phyloP scores from a whole-genome alignment of 2,113 vertebrate genomes.

The Chionis minor region DNA sequence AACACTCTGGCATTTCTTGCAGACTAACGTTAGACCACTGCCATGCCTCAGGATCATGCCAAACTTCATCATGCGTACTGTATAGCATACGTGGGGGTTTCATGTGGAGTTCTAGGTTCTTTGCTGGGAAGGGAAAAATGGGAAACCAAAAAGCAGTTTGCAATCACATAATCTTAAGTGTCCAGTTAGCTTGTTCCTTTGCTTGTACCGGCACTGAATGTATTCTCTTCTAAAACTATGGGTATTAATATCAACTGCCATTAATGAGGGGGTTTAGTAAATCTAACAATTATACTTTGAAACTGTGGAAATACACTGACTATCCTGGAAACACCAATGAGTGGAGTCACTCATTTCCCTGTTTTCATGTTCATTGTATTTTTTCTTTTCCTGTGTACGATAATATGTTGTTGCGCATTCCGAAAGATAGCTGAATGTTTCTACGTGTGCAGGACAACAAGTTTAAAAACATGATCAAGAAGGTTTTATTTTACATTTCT shows the following conservation, averaged over 20 bases:
- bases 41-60: neutral
- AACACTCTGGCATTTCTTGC: neutral
- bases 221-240: neutral
- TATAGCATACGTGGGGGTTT: accelerated
- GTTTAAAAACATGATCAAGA: neutral
- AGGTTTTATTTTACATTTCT: neutral
- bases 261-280: neutral
- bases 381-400: neutral
- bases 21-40: neutral
- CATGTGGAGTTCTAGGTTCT: neutral
- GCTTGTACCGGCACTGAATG: neutral
- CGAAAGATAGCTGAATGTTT: neutral
- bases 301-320: neutral
- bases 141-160: neutral
- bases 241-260: neutral
- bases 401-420: neutral
- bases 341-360: neutral
- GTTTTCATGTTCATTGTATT: neutral
- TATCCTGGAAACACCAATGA: neutral
- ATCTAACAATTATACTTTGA: neutral
- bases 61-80: neutral
- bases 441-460: neutral
- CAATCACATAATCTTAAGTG: neutral
- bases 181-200: neutral
- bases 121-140: neutral